Conservation (phyloP, 2,113 vertebrate genomes). For the Clinocottus analis region DNA sequence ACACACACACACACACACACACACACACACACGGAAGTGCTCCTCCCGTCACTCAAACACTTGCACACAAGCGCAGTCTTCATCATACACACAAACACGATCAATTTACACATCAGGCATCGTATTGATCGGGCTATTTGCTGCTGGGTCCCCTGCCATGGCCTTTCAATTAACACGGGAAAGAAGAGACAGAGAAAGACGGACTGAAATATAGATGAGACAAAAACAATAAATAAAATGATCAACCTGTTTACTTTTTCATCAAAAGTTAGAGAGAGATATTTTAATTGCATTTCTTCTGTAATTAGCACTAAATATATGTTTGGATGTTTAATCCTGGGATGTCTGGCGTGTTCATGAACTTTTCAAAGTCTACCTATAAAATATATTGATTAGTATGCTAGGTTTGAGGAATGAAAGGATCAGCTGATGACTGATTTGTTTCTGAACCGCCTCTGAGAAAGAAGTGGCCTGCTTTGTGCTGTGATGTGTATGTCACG, state of each 20-base stretch:
- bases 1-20: conserved; percentile 19
- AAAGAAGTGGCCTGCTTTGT: neutral
- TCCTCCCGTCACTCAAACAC: conserved; percentile 55
- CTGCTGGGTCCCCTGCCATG: conserved; percentile 74
- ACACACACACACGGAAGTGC: neutral
- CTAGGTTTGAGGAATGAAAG: conserved; percentile 1
- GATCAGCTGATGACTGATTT: neutral
- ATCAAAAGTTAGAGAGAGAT: conserved; percentile 9
- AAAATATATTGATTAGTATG: conserved; percentile 10
- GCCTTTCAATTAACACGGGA: conserved; percentile 76
- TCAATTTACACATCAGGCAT: conserved; percentile 77
- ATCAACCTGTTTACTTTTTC: conserved; percentile 26
- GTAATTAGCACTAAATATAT: neutral
- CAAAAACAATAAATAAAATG: conserved; percentile 26
- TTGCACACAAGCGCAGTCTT: conserved; percentile 20
- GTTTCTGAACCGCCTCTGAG: neutral
- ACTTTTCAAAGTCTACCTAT: neutral
- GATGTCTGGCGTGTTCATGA: neutral
- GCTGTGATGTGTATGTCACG: neutral
- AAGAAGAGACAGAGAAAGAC: conserved; percentile 49
- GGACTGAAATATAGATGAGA: conserved; percentile 60
- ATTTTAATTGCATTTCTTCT: neutral
- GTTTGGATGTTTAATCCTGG: neutral
- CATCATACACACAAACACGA: conserved; percentile 58
- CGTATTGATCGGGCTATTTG: conserved; percentile 79